These are phyloP conservation scores for Ashinkailepas kermadecensis DNA, from an alignment of 2,888 invertebrate genomes.

Conservation along the genomic window DNA sequence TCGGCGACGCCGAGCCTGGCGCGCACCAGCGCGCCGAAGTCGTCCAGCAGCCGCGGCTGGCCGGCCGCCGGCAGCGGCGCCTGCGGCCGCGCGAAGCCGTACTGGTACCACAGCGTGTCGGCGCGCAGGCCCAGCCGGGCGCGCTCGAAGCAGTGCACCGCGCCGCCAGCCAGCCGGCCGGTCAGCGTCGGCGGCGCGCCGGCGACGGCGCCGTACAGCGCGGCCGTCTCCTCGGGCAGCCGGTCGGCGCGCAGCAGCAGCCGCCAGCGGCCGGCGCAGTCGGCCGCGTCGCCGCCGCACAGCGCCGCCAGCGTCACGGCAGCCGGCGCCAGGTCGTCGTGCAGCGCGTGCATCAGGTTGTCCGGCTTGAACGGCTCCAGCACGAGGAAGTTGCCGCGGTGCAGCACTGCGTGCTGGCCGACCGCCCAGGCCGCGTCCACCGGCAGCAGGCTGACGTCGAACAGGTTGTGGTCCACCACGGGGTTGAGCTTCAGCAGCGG, in stretches of 20 bases:
- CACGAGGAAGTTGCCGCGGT: constrained; percentile 35
- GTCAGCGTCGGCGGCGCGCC: constrained; percentile 35
- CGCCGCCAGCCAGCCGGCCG: constrained; percentile 32
- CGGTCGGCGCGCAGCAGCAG: constrained; percentile 40
- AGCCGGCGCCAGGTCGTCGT: constrained; percentile 48
- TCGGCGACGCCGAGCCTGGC: neutral
- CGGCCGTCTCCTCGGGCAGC: constrained; percentile 37
- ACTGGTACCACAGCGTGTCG: constrained; percentile 46
- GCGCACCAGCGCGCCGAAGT: neutral
- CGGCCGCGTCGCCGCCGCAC: constrained; percentile 34
- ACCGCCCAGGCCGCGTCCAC: neutral
- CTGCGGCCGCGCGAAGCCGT: constrained; percentile 46
- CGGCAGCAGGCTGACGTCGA: neutral
- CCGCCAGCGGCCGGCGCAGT: constrained; percentile 35
- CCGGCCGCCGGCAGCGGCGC: constrained; percentile 37
- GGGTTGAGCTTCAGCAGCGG: constrained; percentile 8
- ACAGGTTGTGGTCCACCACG: constrained; percentile 4
- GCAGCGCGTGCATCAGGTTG: constrained; percentile 50
- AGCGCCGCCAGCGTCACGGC: constrained; percentile 40
- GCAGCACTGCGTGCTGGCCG: neutral
- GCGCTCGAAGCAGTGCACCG: constrained; percentile 42
- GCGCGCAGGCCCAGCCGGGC: constrained; percentile 42
- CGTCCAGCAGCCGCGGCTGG: neutral
- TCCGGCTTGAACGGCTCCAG: constrained; percentile 46
- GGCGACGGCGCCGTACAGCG: constrained; percentile 42